phyloP scores from a whole-genome alignment of 2,113 vertebrate species.

The Rattus norvegicus region DNA sequence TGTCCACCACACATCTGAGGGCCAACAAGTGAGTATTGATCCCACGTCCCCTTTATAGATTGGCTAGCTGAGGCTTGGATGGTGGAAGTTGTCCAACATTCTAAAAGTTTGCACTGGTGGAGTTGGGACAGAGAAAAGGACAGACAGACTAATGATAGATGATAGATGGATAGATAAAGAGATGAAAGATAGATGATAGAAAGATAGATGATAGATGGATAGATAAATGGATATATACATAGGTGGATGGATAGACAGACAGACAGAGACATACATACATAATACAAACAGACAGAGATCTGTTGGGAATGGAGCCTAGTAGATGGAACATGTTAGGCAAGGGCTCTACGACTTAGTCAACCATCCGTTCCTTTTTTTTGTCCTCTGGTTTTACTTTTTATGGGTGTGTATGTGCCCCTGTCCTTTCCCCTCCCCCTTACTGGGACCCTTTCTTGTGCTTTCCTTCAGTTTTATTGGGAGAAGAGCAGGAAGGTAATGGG shows the following conservation, averaged over 20 bases:
- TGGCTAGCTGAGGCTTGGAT: background rate
- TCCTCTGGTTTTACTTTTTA: background rate
- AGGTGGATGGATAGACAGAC: background rate
- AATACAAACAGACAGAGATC: background rate
- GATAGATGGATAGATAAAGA: background rate
- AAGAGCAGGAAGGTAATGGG: background rate
- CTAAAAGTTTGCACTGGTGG: background rate
- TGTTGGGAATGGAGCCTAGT: background rate
- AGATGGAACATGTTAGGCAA: background rate
- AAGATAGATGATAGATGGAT: background rate
- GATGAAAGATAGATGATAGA: background rate
- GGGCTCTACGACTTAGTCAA: background rate
- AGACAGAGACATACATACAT: background rate
- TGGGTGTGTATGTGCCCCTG: no score
- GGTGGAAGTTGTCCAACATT: background rate
- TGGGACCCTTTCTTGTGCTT: background rate
- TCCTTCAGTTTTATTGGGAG: background rate
- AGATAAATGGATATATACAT: background rate
- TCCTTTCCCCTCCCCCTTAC: no score
- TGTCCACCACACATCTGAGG: rapidly evolving
- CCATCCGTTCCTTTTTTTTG: background rate
- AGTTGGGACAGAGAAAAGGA: background rate
- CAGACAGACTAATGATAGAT: background rate
- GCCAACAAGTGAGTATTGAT: no score
- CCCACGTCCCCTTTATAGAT: background rate